phyloP scores from a whole-genome alignment of 2,797 vertebrate species.

The Chromobotia macracanthus region DNA sequence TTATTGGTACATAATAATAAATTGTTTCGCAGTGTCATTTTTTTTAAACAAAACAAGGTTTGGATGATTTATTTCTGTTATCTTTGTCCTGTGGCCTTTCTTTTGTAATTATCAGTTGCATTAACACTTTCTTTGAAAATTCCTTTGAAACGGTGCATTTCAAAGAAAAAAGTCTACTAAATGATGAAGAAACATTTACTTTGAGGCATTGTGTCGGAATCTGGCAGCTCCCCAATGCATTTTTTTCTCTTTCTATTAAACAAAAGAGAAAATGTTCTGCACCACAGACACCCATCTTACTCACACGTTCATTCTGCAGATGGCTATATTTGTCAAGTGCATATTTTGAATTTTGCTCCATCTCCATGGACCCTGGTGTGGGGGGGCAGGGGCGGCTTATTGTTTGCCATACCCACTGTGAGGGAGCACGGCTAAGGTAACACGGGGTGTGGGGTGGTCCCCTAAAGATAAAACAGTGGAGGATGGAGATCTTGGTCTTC shows the following conservation, averaged over 20 bases:
- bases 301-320: constrained; percentile 63
- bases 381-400: constrained; percentile 58
- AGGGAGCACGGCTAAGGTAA: constrained; percentile 10
- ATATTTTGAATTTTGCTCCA: constrained; percentile 67
- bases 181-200: constrained; percentile 74
- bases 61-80: neutral
- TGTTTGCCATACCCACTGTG: constrained; percentile 71
- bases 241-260: constrained; percentile 38
- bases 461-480: neutral
- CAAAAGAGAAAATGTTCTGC: constrained; percentile 40
- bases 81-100: neutral
- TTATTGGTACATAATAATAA: too few relatives aligned
- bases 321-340: constrained; percentile 72
- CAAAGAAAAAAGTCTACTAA: constrained; percentile 62
- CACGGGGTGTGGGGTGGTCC: neutral
- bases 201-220: constrained; percentile 67
- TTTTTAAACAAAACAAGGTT: neutral
- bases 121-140: constrained; percentile 14
- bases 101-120: neutral
- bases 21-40: neutral
- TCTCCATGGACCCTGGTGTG: constrained; percentile 70
- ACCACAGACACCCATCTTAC: constrained; percentile 52
- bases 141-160: constrained; percentile 18
- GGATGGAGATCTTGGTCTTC: neutral
- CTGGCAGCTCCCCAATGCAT: constrained; percentile 76